These are phyloP conservation scores for Zosterops japonicus DNA, from an alignment of 2,113 vertebrate genomes.

Conservation along the genomic window DNA sequence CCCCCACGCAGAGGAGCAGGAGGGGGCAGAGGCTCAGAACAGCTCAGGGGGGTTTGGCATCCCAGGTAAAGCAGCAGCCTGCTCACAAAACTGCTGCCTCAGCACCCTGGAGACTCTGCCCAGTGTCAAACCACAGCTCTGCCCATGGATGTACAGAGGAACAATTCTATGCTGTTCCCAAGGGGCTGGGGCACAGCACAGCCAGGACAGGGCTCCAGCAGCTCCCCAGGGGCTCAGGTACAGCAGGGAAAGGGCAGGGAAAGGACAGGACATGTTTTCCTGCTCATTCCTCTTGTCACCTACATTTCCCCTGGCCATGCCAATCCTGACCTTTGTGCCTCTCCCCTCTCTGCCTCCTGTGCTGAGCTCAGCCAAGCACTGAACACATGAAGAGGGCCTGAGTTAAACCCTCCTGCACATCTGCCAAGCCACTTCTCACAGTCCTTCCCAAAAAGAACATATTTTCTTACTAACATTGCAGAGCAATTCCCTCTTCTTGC, in stretches of 20 bases:
- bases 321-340: background rate
- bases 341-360: background rate
- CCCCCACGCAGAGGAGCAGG: background rate
- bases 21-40: background rate
- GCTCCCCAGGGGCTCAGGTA: background rate
- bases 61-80: background rate
- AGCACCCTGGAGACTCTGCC: background rate
- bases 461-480: background rate
- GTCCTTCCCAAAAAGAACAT: background rate
- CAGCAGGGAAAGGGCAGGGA: background rate
- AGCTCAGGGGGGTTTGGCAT: background rate
- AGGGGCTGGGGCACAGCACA: background rate
- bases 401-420: background rate
- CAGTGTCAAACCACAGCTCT: background rate
- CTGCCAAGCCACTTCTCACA: background rate
- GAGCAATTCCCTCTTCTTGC: background rate
- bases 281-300: background rate
- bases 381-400: background rate
- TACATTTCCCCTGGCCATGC: background rate
- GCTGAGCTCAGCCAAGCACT: background rate
- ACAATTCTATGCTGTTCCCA: background rate
- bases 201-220: background rate
- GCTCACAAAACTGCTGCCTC: background rate
- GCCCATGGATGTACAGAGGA: rapidly evolving
- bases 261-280: background rate